Base-by-base conservation (phyloP, 2,888 invertebrate species). In the Cylloceria caligata region DNA sequence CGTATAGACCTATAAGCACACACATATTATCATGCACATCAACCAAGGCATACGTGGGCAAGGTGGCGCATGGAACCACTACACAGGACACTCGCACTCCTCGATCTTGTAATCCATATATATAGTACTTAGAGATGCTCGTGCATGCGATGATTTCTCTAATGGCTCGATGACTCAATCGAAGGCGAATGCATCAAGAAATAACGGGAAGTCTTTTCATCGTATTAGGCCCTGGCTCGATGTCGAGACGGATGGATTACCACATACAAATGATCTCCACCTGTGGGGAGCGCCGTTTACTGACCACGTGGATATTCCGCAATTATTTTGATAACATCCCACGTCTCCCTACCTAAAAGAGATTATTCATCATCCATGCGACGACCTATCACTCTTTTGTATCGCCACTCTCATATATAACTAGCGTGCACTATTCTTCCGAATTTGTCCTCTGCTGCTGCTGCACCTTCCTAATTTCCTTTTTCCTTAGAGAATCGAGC, bases 151-250 rank as follows among this genome's bases (percentile, higher is more conserved):
- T 81, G 81, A 84, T 81, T 67, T 77, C 75, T 85, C 83, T 85
- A 83, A 84, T 83, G 86, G 87, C 86, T 84, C 87, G 86, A 89
- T 88, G 87, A 88, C 89, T 89, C 89, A 88, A 89, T 89, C 88
- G 87, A 80, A 81, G 81, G 80, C 79, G 77, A 64, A 78, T 78
- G 77, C 82, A 78, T 74, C 78, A 60, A 79, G 65, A 69, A 77
- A 83, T 83, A 84, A 83, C 81, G 79, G 80, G 34, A 13, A 76
- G 68, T 72, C 79, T 64, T 62, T 47, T 72, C 71, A 60, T 77
- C 45, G 34, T n/a, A n/a, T n/a, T 76, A 47, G 64, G 39, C 69
- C 19, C 36, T 45, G 36, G 16, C 36, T 13, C 45, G 36, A 11
- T 16, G 24, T 13, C 24, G 24, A 52, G 24, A 21, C 47, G 16